Percentiles rank a stretch among this genome's conserved stretches.
Conservation (phyloP, 2,797 vertebrate species). For the Trachops cirrhosus region DNA sequence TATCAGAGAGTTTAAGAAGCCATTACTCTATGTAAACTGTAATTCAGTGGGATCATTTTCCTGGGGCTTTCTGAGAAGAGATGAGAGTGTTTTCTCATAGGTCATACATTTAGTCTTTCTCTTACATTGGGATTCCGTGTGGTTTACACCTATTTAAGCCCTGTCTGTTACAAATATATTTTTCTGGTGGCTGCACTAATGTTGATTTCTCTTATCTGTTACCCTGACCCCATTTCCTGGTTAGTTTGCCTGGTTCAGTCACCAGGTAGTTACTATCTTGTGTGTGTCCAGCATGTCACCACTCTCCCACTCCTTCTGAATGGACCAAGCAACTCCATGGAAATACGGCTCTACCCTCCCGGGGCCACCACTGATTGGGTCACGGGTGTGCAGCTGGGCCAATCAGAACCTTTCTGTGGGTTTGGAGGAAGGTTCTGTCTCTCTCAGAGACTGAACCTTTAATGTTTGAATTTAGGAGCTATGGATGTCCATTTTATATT, state of each 20-base stretch:
- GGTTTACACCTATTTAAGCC: background rate
- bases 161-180: background rate
- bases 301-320: background rate
- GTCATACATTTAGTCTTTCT: background rate
- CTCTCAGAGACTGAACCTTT: background rate
- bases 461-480: background rate
- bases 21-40: background rate
- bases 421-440: background rate
- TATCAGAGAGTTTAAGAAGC: background rate
- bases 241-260: background rate
- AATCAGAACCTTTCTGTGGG: background rate
- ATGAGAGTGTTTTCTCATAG: background rate
- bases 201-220: background rate
- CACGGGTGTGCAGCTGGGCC: background rate
- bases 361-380: background rate
- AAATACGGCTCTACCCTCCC: fast-evolving
- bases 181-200: background rate
- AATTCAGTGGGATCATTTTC: background rate
- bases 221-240: background rate
- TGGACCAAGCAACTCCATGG: background rate
- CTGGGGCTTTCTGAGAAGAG: background rate
- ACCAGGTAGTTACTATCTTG: background rate
- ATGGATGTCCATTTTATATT: background rate
- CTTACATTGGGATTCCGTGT: background rate
- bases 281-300: background rate